Conservation (phyloP, 2,797 vertebrate species). For the Sebastes hubbsi region DNA sequence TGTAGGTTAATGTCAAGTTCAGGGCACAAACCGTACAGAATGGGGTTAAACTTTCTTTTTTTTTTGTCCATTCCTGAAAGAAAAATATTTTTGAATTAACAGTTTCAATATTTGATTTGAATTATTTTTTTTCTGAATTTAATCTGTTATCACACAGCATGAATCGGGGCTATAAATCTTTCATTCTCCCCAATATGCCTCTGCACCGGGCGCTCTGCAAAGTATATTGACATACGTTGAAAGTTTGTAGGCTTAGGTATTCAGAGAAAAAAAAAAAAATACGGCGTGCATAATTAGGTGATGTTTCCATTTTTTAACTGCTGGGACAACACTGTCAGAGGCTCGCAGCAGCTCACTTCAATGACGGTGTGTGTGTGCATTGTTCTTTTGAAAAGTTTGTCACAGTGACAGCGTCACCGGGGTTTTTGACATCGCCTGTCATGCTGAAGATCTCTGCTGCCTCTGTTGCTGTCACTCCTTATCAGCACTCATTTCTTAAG, state of each 20-base stretch:
- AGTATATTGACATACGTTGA: constrained; percentile 76
- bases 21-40: background rate
- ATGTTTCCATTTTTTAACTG: constrained; percentile 77
- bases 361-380: constrained; percentile 70
- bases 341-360: constrained; percentile 79
- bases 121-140: background rate
- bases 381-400: constrained; percentile 87
- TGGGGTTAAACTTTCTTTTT: background rate
- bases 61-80: background rate
- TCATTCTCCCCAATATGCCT: background rate
- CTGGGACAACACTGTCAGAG: constrained; percentile 77
- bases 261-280: constrained; percentile 24
- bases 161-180: constrained; percentile 10
- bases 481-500: constrained; percentile 86
- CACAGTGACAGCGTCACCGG: constrained; percentile 84
- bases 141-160: constrained; percentile 1
- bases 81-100: background rate
- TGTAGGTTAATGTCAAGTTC: constrained; percentile 19
- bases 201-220: constrained; percentile 23
- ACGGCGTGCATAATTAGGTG: constrained; percentile 76
- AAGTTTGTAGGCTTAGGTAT: constrained; percentile 76
- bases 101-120: background rate
- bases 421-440: constrained; percentile 86
- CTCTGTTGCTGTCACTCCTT: constrained; percentile 85
- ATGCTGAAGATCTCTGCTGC: constrained; percentile 82